Conservation (phyloP, 2,113 vertebrate genomes). For the Ophthalmolycus amberensis region DNA sequence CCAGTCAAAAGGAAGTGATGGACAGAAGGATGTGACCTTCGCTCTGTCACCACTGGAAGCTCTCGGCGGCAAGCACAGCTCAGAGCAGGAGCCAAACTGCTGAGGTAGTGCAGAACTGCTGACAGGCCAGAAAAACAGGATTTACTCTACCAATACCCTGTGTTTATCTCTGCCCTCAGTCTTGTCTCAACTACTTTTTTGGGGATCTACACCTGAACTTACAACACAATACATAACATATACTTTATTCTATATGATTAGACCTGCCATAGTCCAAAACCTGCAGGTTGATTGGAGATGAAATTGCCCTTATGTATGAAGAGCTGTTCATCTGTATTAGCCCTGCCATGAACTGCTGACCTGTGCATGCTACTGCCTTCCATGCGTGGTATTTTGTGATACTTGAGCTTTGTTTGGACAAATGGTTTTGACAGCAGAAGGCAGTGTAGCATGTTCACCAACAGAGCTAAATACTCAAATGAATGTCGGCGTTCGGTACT, state of each 20-base stretch:
- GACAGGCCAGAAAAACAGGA: constrained; percentile 11
- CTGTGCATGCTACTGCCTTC: no score
- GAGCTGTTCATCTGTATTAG: no score
- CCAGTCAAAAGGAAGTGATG: constrained; percentile 32
- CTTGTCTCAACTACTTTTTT: background rate
- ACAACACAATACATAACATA: background rate
- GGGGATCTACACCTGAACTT: background rate
- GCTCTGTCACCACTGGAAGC: constrained; percentile 37
- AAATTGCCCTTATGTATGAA: no score
- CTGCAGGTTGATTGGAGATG: no score
- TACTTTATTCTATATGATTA: no score
- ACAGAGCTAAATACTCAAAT: background rate
- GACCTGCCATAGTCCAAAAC: no score
- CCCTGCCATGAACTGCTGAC: no score
- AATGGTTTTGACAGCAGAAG: background rate
- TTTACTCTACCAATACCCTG: constrained; percentile 2
- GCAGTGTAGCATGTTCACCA: constrained; percentile 1
- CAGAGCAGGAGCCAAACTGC: constrained; percentile 39
- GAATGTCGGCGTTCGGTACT: background rate
- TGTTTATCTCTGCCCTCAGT: constrained; percentile 8
- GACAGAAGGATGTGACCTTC: constrained; percentile 42
- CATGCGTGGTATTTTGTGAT: no score
- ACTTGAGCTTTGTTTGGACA: background rate
- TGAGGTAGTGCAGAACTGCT: constrained; percentile 20
- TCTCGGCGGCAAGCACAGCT: constrained; percentile 27